Conservation (phyloP, 1,140 invertebrate genomes). For the Cepaea nemoralis region DNA sequence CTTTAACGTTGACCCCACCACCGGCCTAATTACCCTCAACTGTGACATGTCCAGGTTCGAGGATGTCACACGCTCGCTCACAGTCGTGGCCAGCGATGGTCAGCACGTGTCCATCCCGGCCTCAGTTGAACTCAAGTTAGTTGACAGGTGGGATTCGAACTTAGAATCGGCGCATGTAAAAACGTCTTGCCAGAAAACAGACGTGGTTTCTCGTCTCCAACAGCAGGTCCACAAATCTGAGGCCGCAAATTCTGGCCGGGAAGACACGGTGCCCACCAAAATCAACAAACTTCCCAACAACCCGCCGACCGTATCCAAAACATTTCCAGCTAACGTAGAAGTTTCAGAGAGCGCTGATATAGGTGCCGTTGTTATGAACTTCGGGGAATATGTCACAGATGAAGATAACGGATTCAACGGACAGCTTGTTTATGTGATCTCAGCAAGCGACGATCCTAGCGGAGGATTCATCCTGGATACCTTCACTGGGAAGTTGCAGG, state of each 20-base stretch:
- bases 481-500: constrained; percentile 85
- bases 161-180: constrained; percentile 57
- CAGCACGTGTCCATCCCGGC: constrained; percentile 59
- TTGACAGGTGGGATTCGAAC: constrained; percentile 57
- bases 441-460: constrained; percentile 83
- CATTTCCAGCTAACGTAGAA: constrained; percentile 74
- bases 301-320: constrained; percentile 54
- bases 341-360: constrained; percentile 79
- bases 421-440: constrained; percentile 87
- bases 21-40: constrained; percentile 78
- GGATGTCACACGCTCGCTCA: constrained; percentile 74
- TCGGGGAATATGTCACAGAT: constrained; percentile 83
- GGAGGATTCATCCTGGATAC: constrained; percentile 87
- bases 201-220: constrained; percentile 84
- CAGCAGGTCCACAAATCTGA: constrained; percentile 85
- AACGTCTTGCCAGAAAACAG: constrained; percentile 88
- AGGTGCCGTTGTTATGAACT: constrained; percentile 75
- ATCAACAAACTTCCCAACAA: constrained; percentile 37
- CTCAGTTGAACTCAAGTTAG: constrained; percentile 62
- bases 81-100: constrained; percentile 92
- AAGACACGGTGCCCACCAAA: neutral
- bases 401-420: constrained; percentile 88
- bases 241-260: constrained; percentile 78
- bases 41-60: constrained; percentile 82
- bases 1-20: constrained; percentile 85